Base-by-base conservation (phyloP, 1,140 invertebrate species). In the Ooceraea biroi region DNA sequence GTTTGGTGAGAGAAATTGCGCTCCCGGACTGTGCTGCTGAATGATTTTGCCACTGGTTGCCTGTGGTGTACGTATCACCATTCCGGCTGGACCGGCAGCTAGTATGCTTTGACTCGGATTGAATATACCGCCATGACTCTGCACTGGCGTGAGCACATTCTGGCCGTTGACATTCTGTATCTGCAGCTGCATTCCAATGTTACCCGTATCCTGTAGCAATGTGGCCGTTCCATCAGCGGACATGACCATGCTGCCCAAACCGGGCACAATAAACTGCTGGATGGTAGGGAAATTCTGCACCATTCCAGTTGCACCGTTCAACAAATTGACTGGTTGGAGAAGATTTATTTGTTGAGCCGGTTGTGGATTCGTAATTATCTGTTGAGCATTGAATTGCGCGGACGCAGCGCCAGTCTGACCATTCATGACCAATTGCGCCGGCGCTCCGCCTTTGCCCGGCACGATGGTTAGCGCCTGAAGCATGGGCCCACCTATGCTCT, bases 261-360 rank as follows among this genome's bases (percentile, higher is more conserved):
- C 97, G 3, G 97, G 97, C 61, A 98, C 96, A 63, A 98, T 96
- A 88, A 98, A 97, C 89, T 98, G 97, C 89, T 98, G 97, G 72
- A 97, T 97, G 0, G 96, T 96, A 0, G 96, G 96, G 90, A 97
- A 96, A 91, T 97, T 97, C 83, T 97, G 96, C 60, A 97, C 96
- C 78, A 97, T 96, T 10, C 96, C 96, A 14, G 96, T 95, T 0
- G 96, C 94, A 3, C 97, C 96, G 89, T 97, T 97, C 30, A 97
- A 95, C 48, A 97, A 92, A 94, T 97, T 98, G 17, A 98, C 96
- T 0, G 97, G 97, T 91, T 98, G 97, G 0, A 97, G 93, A 41
- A 98, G 92, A 92, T 98, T 97, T 36, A 97, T 97, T 89, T 97
- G 96, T 88, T 97, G 96, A 27, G 97, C 95, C 30, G 96, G 96